These are phyloP conservation scores for Anguilla anguilla DNA, from an alignment of 2,797 vertebrate genomes.

Conservation along the genomic window DNA sequence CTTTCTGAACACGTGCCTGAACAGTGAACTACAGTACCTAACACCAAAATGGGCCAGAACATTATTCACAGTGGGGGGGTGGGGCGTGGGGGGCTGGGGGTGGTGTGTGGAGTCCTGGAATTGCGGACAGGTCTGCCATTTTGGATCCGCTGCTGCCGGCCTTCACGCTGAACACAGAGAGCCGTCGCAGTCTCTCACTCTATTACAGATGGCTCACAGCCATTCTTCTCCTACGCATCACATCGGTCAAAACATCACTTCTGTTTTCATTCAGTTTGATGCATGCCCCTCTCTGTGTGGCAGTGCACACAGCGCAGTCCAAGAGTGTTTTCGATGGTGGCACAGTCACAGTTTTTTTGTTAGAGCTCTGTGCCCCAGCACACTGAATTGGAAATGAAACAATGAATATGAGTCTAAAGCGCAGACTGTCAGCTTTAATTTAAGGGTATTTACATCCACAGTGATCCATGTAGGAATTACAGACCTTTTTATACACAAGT, in stretches of 20 bases:
- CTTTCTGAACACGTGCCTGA: background rate
- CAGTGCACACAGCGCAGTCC: background rate
- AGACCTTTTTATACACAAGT: too few relatives aligned
- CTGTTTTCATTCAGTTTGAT: background rate
- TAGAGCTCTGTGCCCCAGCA: too few relatives aligned
- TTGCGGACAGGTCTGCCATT: background rate
- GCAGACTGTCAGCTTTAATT: too few relatives aligned
- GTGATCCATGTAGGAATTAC: too few relatives aligned
- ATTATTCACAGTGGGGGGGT: background rate
- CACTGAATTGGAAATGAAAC: too few relatives aligned
- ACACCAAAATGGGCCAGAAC: background rate
- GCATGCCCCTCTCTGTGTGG: background rate
- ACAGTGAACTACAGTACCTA: background rate
- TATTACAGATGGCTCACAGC: background rate
- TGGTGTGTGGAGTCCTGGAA: background rate
- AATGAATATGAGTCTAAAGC: too few relatives aligned
- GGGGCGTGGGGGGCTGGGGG: background rate
- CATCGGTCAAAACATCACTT: background rate
- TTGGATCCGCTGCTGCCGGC: background rate
- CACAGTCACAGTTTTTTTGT: too few relatives aligned
- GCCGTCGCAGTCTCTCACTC: slow-evolving; percentile 14
- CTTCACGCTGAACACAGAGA: slow-evolving; percentile 21
- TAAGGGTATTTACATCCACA: too few relatives aligned
- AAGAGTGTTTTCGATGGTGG: too few relatives aligned
- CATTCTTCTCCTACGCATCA: background rate